Conservation (phyloP, 2,113 vertebrate genomes). For the Neodontobutis hainanensis region DNA sequence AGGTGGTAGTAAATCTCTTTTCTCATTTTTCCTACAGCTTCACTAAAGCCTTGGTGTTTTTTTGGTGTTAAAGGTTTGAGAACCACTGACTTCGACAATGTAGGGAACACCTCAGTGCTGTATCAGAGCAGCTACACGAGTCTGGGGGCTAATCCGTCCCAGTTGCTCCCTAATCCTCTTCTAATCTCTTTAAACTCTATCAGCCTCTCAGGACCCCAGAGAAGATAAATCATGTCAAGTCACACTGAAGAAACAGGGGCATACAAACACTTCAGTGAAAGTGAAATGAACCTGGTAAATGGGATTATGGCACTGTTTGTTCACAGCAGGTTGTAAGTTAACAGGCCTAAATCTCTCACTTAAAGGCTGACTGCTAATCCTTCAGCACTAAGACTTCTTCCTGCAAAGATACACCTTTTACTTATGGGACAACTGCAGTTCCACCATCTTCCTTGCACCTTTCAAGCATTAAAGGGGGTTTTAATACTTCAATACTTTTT, state of each 20-base stretch:
- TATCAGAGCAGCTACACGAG: slow-evolving; percentile 53
- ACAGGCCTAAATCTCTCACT: neutral
- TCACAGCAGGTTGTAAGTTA: slow-evolving; percentile 3
- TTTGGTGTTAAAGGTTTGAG: too few species aligned
- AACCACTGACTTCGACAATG: too few species aligned
- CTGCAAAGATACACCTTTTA: neutral
- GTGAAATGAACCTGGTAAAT: slow-evolving; percentile 31
- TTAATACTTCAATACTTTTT: too few species aligned
- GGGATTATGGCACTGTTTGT: slow-evolving; percentile 13
- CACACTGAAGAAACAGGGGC: slow-evolving; percentile 8
- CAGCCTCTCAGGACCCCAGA: slow-evolving; percentile 53
- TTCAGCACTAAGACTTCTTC: neutral
- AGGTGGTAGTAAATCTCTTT: too few species aligned
- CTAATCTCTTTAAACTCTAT: slow-evolving; percentile 75
- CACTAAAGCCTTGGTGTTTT: too few species aligned
- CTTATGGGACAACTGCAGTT: too few species aligned
- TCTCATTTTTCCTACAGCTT: too few species aligned
- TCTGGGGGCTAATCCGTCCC: slow-evolving; percentile 62
- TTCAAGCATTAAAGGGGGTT: too few species aligned
- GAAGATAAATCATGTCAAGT: slow-evolving; percentile 53
- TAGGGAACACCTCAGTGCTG: slow-evolving; percentile 14
- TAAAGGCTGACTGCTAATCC: neutral
- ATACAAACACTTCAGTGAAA: slow-evolving; percentile 6
- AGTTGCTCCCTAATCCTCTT: slow-evolving; percentile 69
- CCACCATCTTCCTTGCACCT: too few species aligned